These are phyloP conservation scores for Drosophila peninsularis DNA, from an alignment of 2,888 invertebrate species.

Conservation along the genomic window DNA sequence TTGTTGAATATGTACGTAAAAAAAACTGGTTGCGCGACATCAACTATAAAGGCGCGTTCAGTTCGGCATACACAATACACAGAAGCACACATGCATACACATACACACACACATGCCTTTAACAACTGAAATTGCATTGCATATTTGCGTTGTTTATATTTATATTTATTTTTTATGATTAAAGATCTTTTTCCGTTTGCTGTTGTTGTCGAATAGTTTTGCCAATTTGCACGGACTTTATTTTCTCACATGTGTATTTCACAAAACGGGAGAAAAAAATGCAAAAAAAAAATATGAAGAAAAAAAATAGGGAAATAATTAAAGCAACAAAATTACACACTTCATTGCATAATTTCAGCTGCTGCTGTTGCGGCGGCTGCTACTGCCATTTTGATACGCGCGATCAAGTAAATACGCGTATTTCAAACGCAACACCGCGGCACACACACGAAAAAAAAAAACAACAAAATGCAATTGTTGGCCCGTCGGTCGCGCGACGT, in stretches of 20 bases:
- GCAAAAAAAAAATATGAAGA: slow-evolving; percentile 26
- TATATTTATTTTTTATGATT: slow-evolving; percentile 38
- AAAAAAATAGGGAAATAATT: slow-evolving; percentile 20
- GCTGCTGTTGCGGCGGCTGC: slow-evolving; percentile 51
- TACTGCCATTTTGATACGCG: slow-evolving; percentile 65
- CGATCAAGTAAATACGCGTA: slow-evolving; percentile 62
- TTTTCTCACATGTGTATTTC: slow-evolving; percentile 38
- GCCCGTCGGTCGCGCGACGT: slow-evolving; percentile 56
- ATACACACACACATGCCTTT: slow-evolving; percentile 12
- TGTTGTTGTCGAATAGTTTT: slow-evolving; percentile 25
- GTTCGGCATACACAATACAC: slow-evolving; percentile 44
- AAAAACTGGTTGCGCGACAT: slow-evolving; percentile 64
- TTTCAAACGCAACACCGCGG: slow-evolving; percentile 61
- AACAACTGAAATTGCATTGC: slow-evolving; percentile 47
- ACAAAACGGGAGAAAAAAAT: slow-evolving; percentile 23
- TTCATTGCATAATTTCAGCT: slow-evolving; percentile 68
- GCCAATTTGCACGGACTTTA: slow-evolving; percentile 23
- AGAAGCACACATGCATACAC: slow-evolving; percentile 6
- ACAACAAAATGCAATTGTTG: slow-evolving; percentile 61
- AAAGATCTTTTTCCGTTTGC: slow-evolving; percentile 8
- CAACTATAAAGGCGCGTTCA: slow-evolving; percentile 55
- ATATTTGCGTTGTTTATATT: slow-evolving; percentile 59
- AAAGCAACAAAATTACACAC: slow-evolving; percentile 52
- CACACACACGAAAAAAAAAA: slow-evolving; percentile 57
- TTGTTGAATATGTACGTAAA: slow-evolving; percentile 64